Evolutionary conservation across 2,797 vertebrate genomes (phyloP).

Genomic region (Iguana delicatissima): DNA sequence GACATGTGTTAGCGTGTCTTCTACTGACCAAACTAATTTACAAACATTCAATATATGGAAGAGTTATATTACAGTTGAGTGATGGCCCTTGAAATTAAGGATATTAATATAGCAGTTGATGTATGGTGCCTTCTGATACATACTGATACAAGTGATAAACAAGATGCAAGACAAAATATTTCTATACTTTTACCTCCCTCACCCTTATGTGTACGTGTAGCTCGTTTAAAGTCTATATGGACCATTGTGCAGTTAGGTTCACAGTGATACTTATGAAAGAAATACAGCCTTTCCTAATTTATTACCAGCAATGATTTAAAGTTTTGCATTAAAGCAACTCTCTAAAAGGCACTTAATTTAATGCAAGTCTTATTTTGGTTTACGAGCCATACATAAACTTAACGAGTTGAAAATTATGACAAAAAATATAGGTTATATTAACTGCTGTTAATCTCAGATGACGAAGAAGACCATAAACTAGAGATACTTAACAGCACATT

Average conservation of each 20-base stretch:
- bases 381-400: conserved; percentile 32
- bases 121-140: conserved; percentile 8
- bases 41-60: conserved; percentile 29
- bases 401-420: conserved; percentile 39
- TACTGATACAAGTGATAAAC: conserved; percentile 34
- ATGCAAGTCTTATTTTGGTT: conserved; percentile 44
- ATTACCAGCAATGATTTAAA: conserved; percentile 37
- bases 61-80: conserved; percentile 17
- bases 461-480: conserved; percentile 22
- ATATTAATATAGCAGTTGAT: conserved; percentile 64
- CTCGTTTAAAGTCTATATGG: conserved; percentile 42
- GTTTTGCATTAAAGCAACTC: conserved; percentile 47
- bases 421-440: conserved; percentile 27
- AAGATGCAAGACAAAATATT: conserved; percentile 39
- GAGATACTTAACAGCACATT: conserved; percentile 37
- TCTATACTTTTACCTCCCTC: conserved; percentile 33
- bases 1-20: neutral
- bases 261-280: conserved; percentile 11
- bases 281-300: conserved; percentile 19
- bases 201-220: conserved; percentile 22
- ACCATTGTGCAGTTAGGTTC: conserved; percentile 20
- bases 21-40: conserved; percentile 24
- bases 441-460: conserved; percentile 22
- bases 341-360: conserved; percentile 60
- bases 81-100: conserved; percentile 73